Base-by-base conservation (phyloP, 2,797 vertebrate genomes). In the Sebastes variabilis region DNA sequence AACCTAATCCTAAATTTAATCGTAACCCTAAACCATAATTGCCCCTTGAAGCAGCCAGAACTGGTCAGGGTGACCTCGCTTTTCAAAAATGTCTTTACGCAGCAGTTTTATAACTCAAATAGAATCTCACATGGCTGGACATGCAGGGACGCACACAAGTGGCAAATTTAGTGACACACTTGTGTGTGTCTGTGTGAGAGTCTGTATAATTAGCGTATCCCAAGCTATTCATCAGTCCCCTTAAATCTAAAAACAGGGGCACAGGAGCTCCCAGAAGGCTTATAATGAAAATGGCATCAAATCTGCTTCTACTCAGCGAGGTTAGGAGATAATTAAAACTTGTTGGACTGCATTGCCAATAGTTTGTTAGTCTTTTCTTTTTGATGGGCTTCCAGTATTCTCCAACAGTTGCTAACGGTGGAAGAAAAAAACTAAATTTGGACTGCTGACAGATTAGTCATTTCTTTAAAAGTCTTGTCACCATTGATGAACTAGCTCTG, bases 161-260 rank as follows among this genome's bases (percentile, higher is more conserved):
- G 6, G 29, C 18, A 68, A 66, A 46, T 49, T 42, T 54, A 10
- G 24, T 54, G 46, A 75, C 30, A 64, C 49, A 59, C 27, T 46
- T 46, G 16, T 74, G 54, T 71, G 82, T 46, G 32, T 74, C 36
- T 74, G 54, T 68, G 82, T 46, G 32, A 60, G 64, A 76, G 67
- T 73, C 42, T 75, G 67, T 88, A 88, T 87, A 84, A 84, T 83
- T 89, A 86, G 80, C 66, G 55, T 38, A 81, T 83, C 77, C 74
- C 83, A 83, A 84, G 84, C 79, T 74, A 82, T 81, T 89, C 65
- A 80, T 83, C 32, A 25, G 64, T 70, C 62, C 32, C 66, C 29
- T 82, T 83, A 78, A 83, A 85, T 75, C 74, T 86, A 79, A 88
- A 88, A 85, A 88, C 60, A 80, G 56, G 64, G 80, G 49, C 77